phyloP scores from a whole-genome alignment of 1,140 invertebrate species.

The Himalopsyche phryganea region DNA sequence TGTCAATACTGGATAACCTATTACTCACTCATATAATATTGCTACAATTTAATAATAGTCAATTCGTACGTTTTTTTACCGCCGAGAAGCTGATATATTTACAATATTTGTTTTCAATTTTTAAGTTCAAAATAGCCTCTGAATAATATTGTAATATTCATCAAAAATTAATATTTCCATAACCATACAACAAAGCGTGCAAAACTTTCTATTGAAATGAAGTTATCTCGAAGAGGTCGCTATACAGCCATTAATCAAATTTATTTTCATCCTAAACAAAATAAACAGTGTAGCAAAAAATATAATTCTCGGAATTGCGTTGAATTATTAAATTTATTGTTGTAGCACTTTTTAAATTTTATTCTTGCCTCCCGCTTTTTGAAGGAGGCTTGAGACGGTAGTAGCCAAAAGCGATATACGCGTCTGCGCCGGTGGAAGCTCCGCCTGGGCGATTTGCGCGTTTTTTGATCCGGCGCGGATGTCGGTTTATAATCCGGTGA shows the following conservation, averaged over 20 bases:
- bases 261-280: neutral
- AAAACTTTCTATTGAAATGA: neutral
- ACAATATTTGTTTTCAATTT: too few species aligned
- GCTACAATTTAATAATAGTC: too few species aligned
- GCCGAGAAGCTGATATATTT: too few species aligned
- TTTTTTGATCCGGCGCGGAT: neutral
- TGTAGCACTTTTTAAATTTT: neutral
- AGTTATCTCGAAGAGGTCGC: neutral
- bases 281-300: neutral
- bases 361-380: neutral
- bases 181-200: too few species aligned
- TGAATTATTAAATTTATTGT: neutral
- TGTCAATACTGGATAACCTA: too few species aligned
- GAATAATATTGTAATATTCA: too few species aligned
- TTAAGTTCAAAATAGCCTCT: too few species aligned
- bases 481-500: neutral
- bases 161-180: too few species aligned
- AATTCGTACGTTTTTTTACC: too few species aligned
- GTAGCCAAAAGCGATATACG: neutral
- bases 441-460: slow-evolving; percentile 15
- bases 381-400: neutral
- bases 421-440: neutral
- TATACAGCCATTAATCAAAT: neutral
- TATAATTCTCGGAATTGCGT: neutral
- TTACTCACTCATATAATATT: too few species aligned